phyloP scores from a whole-genome alignment of 1,140 invertebrate species.

The Nomia melanderi region DNA sequence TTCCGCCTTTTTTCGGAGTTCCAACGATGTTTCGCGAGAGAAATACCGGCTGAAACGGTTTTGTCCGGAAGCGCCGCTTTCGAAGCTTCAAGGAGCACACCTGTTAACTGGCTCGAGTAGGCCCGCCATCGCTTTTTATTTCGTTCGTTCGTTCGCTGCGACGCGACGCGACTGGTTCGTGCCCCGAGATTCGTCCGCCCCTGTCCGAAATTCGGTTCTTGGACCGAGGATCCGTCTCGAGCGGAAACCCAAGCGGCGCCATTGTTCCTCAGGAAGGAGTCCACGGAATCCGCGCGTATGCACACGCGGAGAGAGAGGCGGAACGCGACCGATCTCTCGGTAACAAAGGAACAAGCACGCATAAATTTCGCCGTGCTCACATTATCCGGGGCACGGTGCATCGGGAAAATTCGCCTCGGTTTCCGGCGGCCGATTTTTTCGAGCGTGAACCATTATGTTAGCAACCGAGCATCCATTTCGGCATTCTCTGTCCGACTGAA shows the following conservation, averaged over 20 bases:
- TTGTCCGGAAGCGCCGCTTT: not conserved
- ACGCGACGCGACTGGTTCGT: no score
- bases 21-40: constrained; percentile 1
- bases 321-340: not conserved
- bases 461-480: no score
- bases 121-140: constrained; percentile 1
- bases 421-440: not conserved
- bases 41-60: not conserved
- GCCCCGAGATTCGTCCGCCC: no score
- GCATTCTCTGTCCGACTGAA: no score
- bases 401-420: not conserved
- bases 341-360: not conserved
- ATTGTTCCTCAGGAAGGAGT: not conserved
- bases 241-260: not conserved
- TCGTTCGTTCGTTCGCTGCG: constrained; percentile 1
- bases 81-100: constrained; percentile 1
- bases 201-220: not conserved
- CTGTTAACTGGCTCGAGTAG: constrained; percentile 7
- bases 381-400: no score
- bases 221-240: not conserved
- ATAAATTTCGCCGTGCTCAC: not conserved
- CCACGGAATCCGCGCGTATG: not conserved
- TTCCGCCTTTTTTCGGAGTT: not conserved
- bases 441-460: no score
- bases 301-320: no score